Evolutionary conservation across 2,888 invertebrate genomes (phyloP).

Genomic region (Drosophila pseudotakahashii): DNA sequence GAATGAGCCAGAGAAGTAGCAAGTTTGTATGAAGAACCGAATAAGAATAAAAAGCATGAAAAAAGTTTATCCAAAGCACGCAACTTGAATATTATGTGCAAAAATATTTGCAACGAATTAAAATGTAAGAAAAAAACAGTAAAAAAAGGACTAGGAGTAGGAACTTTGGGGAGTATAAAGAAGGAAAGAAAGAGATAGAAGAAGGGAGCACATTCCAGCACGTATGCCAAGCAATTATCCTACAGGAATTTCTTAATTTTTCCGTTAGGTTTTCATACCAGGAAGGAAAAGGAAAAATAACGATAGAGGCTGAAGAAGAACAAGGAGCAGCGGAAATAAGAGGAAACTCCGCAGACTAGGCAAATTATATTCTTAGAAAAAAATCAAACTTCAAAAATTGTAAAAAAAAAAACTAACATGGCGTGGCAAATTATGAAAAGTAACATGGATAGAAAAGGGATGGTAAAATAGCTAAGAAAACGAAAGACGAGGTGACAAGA

Average conservation of each 20-base stretch:
- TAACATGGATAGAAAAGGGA: neutral
- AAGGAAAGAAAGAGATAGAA: neutral
- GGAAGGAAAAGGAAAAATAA: conserved; percentile 3
- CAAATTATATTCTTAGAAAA: conserved; percentile 11
- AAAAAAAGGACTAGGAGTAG: neutral
- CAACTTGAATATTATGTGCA: conserved; percentile 66
- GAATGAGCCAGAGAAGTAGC: neutral
- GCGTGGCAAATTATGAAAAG: neutral
- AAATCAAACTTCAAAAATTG: neutral
- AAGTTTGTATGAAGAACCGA: conserved; percentile 34
- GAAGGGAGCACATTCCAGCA: conserved; percentile 25
- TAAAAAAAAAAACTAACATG: neutral
- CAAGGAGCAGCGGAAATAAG: neutral
- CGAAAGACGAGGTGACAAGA: neutral
- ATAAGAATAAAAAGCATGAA: conserved; percentile 13
- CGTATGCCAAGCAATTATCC: conserved; percentile 62
- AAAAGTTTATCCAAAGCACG: conserved; percentile 55
- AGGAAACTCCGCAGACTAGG: conserved; percentile 17
- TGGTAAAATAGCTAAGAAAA: neutral
- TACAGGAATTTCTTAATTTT: conserved; percentile 70
- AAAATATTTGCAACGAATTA: conserved; percentile 58
- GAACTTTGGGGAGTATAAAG: neutral
- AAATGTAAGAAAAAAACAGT: conserved; percentile 17
- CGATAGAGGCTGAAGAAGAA: neutral
- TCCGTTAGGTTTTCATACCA: conserved; percentile 20